phyloP scores from a whole-genome alignment of 2,113 vertebrate species.

The Oncorhynchus clarkii region DNA sequence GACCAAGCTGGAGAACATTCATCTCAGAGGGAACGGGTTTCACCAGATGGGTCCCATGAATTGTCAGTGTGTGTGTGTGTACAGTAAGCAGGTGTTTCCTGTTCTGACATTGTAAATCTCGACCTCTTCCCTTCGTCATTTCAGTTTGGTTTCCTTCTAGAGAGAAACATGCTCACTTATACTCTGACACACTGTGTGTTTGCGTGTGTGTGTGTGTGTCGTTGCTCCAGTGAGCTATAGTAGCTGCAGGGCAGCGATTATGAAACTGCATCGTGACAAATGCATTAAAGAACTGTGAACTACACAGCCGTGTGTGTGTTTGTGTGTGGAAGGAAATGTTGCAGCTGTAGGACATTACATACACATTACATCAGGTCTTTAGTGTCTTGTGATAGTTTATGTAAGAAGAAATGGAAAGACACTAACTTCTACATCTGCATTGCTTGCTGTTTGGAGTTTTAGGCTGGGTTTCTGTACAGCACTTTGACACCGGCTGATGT shows the following conservation, averaged over 20 bases:
- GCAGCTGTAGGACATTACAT: neutral
- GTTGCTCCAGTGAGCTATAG: neutral
- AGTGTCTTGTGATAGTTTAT: constrained; percentile 1
- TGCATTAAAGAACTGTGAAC: neutral
- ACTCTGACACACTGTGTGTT: neutral
- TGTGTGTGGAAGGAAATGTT: neutral
- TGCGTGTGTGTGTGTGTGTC: constrained; percentile 13
- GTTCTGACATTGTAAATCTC: neutral
- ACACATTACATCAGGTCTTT: neutral
- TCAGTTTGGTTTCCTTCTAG: constrained; percentile 1
- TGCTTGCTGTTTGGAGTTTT: too few species aligned
- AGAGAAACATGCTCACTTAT: too few species aligned
- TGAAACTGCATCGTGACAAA: constrained; percentile 3
- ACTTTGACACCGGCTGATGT: too few species aligned
- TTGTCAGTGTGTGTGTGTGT: constrained; percentile 16
- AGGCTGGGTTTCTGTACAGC: too few species aligned
- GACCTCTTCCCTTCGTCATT: constrained; percentile 9
- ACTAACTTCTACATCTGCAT: neutral
- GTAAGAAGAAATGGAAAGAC: neutral
- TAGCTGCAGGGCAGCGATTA: neutral
- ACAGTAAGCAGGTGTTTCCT: constrained; percentile 18
- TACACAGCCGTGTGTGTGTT: neutral
- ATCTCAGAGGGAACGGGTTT: too few species aligned
- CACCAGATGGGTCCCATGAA: too few species aligned
- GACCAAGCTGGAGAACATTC: too few species aligned